A percentile compares a stretch with the other conserved stretches of the same genome.
These are phyloP conservation scores for Theonella swinhoei DNA, from an alignment of 37 sponge, comb jelly and placozoan species.

Conservation along the genomic window DNA sequence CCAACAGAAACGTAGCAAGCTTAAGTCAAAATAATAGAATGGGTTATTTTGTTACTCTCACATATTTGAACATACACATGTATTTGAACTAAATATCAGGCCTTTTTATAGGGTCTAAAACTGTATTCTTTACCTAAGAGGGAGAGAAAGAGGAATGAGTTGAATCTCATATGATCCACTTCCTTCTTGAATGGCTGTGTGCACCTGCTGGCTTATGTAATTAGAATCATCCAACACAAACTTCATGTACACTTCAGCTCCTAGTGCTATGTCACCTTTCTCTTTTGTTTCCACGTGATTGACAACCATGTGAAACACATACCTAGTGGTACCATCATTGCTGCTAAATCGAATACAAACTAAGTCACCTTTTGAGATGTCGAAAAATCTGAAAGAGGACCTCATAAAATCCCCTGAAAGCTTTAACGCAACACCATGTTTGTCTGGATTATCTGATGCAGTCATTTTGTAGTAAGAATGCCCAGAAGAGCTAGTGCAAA, in stretches of 20 bases:
- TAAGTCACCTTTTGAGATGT: slow-evolving; percentile 13
- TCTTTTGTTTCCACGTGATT: not conserved
- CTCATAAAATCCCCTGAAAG: not conserved
- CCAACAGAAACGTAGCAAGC: not conserved
- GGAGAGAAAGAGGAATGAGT: slow-evolving; percentile 25
- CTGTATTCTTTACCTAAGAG: slow-evolving; percentile 10
- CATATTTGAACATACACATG: not conserved
- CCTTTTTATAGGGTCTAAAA: too few species aligned
- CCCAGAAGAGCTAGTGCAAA: not conserved
- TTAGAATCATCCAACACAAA: slow-evolving; percentile 11
- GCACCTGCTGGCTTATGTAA: slow-evolving; percentile 6
- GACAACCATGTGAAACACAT: slow-evolving; percentile 35
- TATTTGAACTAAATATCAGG: not conserved
- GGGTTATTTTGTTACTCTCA: too few species aligned
- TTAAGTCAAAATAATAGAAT: not conserved
- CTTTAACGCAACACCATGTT: not conserved
- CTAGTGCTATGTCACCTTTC: not conserved
- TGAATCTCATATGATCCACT: slow-evolving; percentile 16
- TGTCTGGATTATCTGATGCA: not conserved
- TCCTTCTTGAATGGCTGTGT: not conserved
- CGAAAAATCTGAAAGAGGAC: slow-evolving; percentile 25
- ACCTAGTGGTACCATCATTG: not conserved
- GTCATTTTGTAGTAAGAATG: slow-evolving; percentile 19
- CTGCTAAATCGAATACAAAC: slow-evolving; percentile 6
- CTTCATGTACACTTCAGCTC: slow-evolving; percentile 11